Percentiles rank a stretch among this genome's conserved stretches.
phyloP scores from a whole-genome alignment of 2,888 invertebrate genomes.

The Stenichneumon culpator region DNA sequence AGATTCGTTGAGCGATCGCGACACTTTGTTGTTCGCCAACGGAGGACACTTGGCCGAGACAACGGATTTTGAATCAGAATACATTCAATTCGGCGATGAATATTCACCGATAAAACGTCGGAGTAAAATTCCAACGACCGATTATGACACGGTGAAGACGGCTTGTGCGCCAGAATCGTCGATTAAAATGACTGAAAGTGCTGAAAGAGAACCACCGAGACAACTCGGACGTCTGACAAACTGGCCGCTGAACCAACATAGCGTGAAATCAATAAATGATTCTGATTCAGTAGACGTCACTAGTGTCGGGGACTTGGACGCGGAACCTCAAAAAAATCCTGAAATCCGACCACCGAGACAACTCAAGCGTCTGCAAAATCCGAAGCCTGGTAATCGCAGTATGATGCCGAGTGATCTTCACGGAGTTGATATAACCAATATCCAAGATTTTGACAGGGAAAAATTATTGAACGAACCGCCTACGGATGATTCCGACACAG shows the following conservation, averaged over 20 bases:
- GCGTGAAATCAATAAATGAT: neutral
- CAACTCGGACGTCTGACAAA: neutral
- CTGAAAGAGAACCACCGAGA: neutral
- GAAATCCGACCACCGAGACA: neutral
- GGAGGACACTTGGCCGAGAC: neutral
- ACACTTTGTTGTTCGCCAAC: neutral
- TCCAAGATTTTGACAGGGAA: neutral
- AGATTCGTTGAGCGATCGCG: slow-evolving; percentile 18
- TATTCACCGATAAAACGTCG: neutral
- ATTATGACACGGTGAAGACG: neutral
- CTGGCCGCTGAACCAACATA: neutral
- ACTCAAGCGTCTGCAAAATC: neutral
- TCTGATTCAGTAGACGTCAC: neutral
- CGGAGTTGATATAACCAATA: slow-evolving; percentile 1
- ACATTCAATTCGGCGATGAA: neutral
- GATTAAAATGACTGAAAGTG: neutral
- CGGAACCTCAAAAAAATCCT: neutral
- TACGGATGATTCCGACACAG: neutral
- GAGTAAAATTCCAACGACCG: neutral
- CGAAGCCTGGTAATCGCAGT: neutral
- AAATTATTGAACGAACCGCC: neutral
- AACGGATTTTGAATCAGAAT: neutral
- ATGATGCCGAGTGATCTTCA: neutral
- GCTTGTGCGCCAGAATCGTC: neutral
- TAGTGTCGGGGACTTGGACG: neutral